phyloP scores from a whole-genome alignment of 2,113 vertebrate genomes.

The Neotoma lepida region DNA sequence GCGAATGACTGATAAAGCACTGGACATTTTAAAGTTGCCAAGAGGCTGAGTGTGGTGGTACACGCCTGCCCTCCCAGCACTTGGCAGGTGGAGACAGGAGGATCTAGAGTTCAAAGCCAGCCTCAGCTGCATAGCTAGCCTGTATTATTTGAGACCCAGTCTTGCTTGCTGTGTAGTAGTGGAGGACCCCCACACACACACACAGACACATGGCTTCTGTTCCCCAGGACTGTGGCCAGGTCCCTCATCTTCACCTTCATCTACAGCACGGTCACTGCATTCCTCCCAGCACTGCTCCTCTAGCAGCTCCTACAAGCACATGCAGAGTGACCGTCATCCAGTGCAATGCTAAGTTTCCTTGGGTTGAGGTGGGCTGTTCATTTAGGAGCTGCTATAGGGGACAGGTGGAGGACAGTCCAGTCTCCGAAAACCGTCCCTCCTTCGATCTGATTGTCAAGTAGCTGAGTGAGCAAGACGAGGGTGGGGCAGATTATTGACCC shows the following conservation, averaged over 20 bases:
- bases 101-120: background rate
- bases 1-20: background rate
- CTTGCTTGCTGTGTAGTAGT: too few relatives aligned
- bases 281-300: rapidly evolving
- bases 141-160: background rate
- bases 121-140: background rate
- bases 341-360: rapidly evolving
- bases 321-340: rapidly evolving
- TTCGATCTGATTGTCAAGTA: background rate
- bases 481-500: background rate
- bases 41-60: background rate
- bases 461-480: background rate
- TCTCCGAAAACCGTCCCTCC: background rate
- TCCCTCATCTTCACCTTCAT: rapidly evolving
- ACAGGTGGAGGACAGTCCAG: background rate
- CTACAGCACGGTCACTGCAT: too few relatives aligned
- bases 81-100: background rate
- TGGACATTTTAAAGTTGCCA: background rate
- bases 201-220: background rate
- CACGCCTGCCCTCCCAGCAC: background rate
- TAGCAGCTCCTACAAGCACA: background rate
- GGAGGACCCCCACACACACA: background rate
- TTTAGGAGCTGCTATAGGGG: background rate
- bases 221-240: background rate
- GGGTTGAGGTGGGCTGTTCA: background rate